Conservation (phyloP, 2,888 invertebrate genomes). For the Tromatobia lineatoria region DNA sequence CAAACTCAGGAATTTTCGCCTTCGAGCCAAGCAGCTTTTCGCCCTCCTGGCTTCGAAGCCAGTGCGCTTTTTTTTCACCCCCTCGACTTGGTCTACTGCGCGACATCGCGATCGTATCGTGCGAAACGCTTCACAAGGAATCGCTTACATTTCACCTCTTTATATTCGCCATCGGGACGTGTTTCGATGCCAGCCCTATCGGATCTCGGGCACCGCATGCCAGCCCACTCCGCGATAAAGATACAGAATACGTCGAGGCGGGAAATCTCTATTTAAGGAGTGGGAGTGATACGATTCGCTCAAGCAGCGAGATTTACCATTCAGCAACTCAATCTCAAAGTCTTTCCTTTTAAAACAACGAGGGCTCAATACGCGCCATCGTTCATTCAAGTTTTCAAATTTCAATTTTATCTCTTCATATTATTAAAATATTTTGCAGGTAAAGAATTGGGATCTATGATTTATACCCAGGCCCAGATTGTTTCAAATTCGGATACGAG, state of each 20-base stretch:
- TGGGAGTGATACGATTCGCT: constrained; percentile 1
- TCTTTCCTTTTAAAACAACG: neutral
- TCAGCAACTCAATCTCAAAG: neutral
- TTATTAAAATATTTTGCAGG: too few relatives aligned
- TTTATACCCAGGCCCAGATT: too few relatives aligned
- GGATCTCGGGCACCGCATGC: constrained; percentile 33
- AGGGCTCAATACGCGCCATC: neutral
- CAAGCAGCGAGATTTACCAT: neutral
- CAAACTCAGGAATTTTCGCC: constrained; percentile 62
- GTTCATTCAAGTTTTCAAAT: too few relatives aligned
- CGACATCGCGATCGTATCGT: constrained; percentile 58
- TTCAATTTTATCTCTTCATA: too few relatives aligned
- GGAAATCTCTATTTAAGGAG: neutral
- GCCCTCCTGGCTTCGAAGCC: constrained; percentile 48
- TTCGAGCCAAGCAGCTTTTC: constrained; percentile 15
- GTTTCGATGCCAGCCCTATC: constrained; percentile 28
- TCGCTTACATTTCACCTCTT: constrained; percentile 57
- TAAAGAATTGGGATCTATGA: too few relatives aligned
- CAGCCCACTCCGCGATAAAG: constrained; percentile 29
- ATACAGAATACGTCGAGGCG: neutral
- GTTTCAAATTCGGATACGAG: too few relatives aligned
- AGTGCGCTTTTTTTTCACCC: constrained; percentile 33
- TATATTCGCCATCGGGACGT: constrained; percentile 45
- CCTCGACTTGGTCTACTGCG: constrained; percentile 52
- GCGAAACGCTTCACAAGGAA: constrained; percentile 57